Evolutionary conservation across 1,140 invertebrate genomes (phyloP).

Genomic region (Papilio polyxenes): DNA sequence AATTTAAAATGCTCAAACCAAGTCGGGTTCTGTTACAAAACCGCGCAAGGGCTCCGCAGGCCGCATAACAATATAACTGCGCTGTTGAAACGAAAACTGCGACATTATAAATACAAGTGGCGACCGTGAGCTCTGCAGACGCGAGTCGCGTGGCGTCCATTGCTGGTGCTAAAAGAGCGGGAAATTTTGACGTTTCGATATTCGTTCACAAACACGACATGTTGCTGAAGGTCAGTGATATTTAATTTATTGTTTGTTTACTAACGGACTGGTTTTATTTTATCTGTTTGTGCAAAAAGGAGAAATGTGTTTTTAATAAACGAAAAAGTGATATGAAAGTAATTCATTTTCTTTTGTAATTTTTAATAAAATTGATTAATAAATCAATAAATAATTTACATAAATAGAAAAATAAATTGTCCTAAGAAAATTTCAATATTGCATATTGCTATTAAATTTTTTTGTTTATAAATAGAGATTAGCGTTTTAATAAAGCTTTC

Average conservation of each 20-base stretch:
- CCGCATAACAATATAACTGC: conserved; percentile 71
- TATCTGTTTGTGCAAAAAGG: not conserved
- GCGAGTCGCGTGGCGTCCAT: conserved; percentile 64
- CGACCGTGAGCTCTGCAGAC: conserved; percentile 48
- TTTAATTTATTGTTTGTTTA: conserved; percentile 38
- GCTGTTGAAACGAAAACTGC: conserved; percentile 63
- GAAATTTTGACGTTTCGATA: conserved; percentile 68
- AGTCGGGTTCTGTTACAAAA: conserved; percentile 69
- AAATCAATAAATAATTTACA: not conserved
- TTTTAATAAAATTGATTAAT: not conserved
- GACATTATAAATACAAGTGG: conserved; percentile 76
- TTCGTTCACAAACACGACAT: conserved; percentile 48
- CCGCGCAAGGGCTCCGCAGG: conserved; percentile 62
- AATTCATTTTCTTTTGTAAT: not conserved
- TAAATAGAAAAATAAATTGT: too few species aligned
- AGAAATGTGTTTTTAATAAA: conserved; percentile 15
- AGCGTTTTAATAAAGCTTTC: not conserved
- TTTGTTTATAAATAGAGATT: not conserved
- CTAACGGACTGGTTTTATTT: not conserved
- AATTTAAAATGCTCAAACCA: conserved; percentile 46
- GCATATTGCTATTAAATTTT: not conserved
- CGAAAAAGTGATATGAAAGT: not conserved
- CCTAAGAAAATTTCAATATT: not conserved
- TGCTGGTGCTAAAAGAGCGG: conserved; percentile 60
- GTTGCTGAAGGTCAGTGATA: conserved; percentile 68